Conservation (phyloP, 2,113 vertebrate species). For the Anhinga rufa region DNA sequence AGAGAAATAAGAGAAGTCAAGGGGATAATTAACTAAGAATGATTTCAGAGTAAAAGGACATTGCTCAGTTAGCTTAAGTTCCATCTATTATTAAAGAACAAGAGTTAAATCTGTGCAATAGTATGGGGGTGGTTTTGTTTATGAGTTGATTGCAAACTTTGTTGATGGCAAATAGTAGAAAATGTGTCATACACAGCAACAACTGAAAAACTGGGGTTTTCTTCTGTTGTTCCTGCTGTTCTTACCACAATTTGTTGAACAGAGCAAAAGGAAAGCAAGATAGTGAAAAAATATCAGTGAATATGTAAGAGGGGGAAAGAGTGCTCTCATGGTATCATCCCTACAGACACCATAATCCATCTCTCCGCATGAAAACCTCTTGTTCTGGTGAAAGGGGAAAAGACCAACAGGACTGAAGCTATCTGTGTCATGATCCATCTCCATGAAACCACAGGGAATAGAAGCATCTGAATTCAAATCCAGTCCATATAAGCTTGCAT, state of each 20-base stretch:
- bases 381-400: neutral
- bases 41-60: conserved; percentile 15
- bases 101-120: neutral
- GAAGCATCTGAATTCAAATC: neutral
- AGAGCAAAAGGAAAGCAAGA: neutral
- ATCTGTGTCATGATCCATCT: neutral
- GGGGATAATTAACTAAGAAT: conserved; percentile 16
- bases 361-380: neutral
- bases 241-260: neutral
- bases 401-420: neutral
- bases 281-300: neutral
- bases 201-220: neutral
- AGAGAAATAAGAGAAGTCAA: conserved; percentile 14
- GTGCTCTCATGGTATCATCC: neutral
- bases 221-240: neutral
- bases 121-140: neutral
- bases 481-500: neutral
- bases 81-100: neutral
- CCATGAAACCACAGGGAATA: neutral
- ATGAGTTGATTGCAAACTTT: neutral
- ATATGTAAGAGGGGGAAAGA: neutral
- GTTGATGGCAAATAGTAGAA: neutral
- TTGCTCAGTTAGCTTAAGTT: neutral
- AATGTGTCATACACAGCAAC: neutral
- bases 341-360: neutral